These are phyloP conservation scores for Actenoides hombroni DNA, from an alignment of 2,113 vertebrate species.

Conservation along the genomic window DNA sequence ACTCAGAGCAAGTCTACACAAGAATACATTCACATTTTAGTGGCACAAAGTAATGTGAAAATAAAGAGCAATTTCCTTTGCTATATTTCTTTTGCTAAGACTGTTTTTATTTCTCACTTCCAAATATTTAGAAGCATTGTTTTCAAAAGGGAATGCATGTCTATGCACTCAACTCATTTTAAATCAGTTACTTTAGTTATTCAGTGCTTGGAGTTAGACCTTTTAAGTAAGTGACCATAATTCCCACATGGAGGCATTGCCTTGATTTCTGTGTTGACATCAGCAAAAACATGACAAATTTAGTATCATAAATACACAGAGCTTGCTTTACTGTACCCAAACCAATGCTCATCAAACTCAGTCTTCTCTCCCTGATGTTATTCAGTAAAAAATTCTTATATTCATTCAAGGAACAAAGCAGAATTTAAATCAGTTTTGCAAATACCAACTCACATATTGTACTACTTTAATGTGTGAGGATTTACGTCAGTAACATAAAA, in stretches of 20 bases:
- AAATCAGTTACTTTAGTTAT: neutral
- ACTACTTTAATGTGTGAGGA: neutral
- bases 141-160: neutral
- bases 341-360: neutral
- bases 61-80: neutral
- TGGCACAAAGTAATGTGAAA: neutral
- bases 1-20: neutral
- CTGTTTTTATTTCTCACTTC: neutral
- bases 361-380: accelerated
- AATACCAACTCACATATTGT: neutral
- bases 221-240: neutral
- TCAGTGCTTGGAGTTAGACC: neutral
- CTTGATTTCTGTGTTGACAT: neutral
- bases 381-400: neutral
- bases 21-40: neutral
- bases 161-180: neutral
- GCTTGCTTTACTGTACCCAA: neutral
- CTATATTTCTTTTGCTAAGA: neutral
- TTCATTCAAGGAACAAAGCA: neutral
- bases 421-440: neutral
- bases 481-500: neutral
- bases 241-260: neutral
- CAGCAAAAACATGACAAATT: neutral
- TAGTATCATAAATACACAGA: neutral
- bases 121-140: neutral